Conservation (phyloP, 2,888 invertebrate species). For the Patella ulyssiponensis region DNA sequence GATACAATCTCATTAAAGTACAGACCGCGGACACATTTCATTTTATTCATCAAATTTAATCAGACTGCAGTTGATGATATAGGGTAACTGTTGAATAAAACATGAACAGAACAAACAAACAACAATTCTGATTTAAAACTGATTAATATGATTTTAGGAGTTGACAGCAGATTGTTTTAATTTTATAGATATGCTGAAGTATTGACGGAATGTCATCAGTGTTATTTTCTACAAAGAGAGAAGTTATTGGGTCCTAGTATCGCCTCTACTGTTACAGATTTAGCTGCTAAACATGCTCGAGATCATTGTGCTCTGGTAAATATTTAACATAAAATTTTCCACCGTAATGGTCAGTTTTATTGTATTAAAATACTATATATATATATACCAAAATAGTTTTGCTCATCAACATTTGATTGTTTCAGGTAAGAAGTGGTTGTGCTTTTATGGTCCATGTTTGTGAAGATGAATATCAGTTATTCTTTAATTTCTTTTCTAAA, state of each 20-base stretch:
- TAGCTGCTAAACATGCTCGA: conserved; percentile 76
- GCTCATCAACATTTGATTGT: conserved; percentile 9
- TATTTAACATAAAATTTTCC: too few relatives aligned
- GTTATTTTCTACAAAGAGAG: conserved; percentile 84
- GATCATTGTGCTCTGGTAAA: conserved; percentile 86
- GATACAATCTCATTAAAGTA: too few relatives aligned
- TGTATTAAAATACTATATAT: too few relatives aligned
- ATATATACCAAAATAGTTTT: not conserved
- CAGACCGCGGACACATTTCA: too few relatives aligned
- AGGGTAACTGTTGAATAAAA: too few relatives aligned
- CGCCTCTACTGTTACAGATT: conserved; percentile 79
- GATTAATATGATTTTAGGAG: too few relatives aligned
- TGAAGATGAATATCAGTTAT: conserved; percentile 93
- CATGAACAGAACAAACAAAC: too few relatives aligned
- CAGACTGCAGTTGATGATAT: too few relatives aligned
- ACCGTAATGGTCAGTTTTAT: too few relatives aligned
- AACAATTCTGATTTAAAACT: too few relatives aligned
- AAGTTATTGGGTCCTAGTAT: conserved; percentile 82
- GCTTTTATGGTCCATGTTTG: conserved; percentile 93
- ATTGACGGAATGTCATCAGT: conserved; percentile 85
- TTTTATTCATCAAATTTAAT: too few relatives aligned
- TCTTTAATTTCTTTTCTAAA: conserved; percentile 88
- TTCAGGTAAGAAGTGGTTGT: conserved; percentile 83
- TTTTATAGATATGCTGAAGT: conserved; percentile 79
- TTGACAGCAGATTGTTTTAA: not conserved